phyloP scores from a whole-genome alignment of 1,140 invertebrate species.

The Ladona fulva region DNA sequence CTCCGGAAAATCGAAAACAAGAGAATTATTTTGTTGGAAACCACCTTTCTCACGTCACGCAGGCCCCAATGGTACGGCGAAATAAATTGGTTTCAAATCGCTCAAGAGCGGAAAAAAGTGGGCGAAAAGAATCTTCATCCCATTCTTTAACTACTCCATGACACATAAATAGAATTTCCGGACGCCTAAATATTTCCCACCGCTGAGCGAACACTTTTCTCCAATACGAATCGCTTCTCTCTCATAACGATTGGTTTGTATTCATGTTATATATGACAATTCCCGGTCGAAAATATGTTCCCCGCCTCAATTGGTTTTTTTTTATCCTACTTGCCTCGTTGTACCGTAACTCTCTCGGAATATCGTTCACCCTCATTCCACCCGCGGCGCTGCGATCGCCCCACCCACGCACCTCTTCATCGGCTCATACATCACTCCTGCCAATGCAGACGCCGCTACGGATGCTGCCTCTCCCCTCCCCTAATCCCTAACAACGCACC shows the following conservation, averaged over 20 bases:
- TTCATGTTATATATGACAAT: constrained; percentile 7
- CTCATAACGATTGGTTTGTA: neutral
- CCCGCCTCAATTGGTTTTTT: neutral
- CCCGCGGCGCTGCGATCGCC: neutral
- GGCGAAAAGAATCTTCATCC: no score
- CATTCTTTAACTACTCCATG: no score
- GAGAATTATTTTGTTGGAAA: no score
- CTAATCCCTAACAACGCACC: neutral
- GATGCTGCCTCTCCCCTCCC: neutral
- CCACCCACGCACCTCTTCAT: neutral
- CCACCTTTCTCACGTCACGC: no score
- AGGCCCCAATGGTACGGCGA: no score
- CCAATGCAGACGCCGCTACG: neutral
- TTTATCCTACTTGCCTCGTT: neutral
- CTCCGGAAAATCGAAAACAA: no score
- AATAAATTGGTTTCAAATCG: no score
- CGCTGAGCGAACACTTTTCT: neutral
- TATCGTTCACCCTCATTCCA: neutral
- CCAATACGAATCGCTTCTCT: neutral
- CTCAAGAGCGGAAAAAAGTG: no score
- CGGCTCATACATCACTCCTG: neutral
- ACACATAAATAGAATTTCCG: no score
- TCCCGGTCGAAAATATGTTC: neutral
- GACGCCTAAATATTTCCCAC: neutral
- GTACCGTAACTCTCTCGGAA: neutral